phyloP scores from a whole-genome alignment of 2,113 vertebrate genomes.

The Symphodus melops region DNA sequence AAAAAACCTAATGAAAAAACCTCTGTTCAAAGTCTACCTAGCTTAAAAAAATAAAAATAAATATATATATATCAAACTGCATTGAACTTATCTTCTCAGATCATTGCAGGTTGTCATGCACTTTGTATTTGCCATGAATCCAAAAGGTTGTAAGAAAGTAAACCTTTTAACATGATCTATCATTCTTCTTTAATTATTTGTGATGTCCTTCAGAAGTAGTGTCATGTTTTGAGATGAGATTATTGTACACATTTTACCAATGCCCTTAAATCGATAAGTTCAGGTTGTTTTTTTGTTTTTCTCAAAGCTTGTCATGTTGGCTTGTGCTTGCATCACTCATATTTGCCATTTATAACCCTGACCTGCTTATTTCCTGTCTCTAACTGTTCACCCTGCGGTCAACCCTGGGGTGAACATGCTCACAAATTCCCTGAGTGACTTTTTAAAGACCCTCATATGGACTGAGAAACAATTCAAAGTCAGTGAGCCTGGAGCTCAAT shows the following conservation, averaged over 20 bases:
- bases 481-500: constrained; percentile 44
- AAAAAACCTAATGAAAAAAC: background rate
- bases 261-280: too few relatives aligned
- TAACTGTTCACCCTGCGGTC: constrained; percentile 5
- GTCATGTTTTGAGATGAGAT: too few relatives aligned
- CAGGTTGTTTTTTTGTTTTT: too few relatives aligned
- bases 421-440: constrained; percentile 52
- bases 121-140: too few relatives aligned
- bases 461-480: constrained; percentile 43
- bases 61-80: too few relatives aligned
- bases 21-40: background rate
- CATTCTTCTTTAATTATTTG: background rate
- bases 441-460: constrained; percentile 50
- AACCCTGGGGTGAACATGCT: background rate
- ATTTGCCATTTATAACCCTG: constrained; percentile 7
- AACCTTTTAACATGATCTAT: background rate
- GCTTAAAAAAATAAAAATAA: too few relatives aligned
- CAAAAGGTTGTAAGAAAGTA: too few relatives aligned
- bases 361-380: constrained; percentile 4
- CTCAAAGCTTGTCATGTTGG: background rate
- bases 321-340: background rate
- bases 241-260: too few relatives aligned
- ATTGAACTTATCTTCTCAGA: too few relatives aligned
- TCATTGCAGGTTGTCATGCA: too few relatives aligned
- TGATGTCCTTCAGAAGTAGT: too few relatives aligned